A percentile compares a stretch with the other conserved stretches of the same genome.
These are phyloP conservation scores for Metaphire vulgaris DNA, from an alignment of 1,140 invertebrate genomes.

Conservation along the genomic window DNA sequence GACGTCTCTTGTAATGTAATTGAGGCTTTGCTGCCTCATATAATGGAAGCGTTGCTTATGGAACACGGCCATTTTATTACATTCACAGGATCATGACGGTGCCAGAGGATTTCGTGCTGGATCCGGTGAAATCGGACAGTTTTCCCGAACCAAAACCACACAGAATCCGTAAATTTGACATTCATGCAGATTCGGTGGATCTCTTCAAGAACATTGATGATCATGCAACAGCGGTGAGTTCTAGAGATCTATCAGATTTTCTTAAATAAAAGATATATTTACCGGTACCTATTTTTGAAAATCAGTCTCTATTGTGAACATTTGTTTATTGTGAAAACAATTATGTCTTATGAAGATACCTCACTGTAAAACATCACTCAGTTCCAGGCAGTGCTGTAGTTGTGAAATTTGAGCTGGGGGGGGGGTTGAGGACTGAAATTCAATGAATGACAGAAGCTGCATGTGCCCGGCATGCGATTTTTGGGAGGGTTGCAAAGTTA, in stretches of 20 bases:
- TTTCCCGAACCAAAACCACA: slow-evolving; percentile 2
- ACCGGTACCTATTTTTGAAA: background rate
- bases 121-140: slow-evolving; percentile 11
- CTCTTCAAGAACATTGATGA: slow-evolving; percentile 11
- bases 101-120: slow-evolving; percentile 16
- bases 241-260: no score
- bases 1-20: no score
- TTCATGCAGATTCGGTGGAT: slow-evolving; percentile 4
- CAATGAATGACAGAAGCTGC: no score
- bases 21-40: no score
- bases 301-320: background rate
- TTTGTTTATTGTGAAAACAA: background rate
- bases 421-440: no score
- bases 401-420: background rate
- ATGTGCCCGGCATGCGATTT: no score
- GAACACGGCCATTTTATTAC: no score
- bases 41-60: no score
- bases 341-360: no score
- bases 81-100: slow-evolving; percentile 3
- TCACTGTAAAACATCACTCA: no score
- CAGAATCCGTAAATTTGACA: slow-evolving; percentile 9
- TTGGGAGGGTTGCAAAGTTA: no score
- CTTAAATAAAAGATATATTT: background rate
- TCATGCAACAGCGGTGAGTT: slow-evolving; percentile 10
- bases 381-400: background rate